Evolutionary conservation across 35 echinoderm and acorn worm species (phyloP).

Genomic region (Apostichopus parvimensis): DNA sequence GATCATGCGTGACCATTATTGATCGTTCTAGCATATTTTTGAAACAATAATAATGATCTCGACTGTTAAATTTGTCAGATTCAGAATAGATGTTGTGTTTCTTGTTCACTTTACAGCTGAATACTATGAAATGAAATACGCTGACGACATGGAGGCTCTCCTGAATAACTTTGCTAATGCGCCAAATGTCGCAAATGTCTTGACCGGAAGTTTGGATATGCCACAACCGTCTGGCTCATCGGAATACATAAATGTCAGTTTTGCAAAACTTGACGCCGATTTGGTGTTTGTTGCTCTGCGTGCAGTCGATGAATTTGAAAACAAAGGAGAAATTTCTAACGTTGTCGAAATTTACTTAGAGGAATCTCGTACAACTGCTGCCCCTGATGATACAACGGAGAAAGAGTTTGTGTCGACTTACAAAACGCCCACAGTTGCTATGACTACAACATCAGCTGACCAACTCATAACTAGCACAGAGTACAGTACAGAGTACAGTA

Average conservation of each 20-base stretch:
- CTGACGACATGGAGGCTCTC: neutral
- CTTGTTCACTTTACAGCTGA: neutral
- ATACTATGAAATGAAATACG: neutral
- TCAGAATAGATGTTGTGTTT: neutral
- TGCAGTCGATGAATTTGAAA: neutral
- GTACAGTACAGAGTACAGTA: too few species aligned
- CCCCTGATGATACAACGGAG: neutral
- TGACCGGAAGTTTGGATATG: neutral
- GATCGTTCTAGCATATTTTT: too few species aligned
- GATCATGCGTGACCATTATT: too few species aligned
- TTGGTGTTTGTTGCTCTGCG: neutral
- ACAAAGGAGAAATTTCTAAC: neutral
- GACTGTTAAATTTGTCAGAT: too few species aligned
- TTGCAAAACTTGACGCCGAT: neutral
- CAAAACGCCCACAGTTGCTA: neutral
- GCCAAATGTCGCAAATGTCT: neutral
- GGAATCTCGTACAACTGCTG: neutral
- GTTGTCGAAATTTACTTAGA: neutral
- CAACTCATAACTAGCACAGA: too few species aligned
- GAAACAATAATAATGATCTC: too few species aligned
- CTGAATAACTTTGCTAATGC: neutral
- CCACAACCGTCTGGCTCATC: neutral
- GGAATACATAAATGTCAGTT: slow-evolving; percentile 4
- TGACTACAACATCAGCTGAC: neutral
- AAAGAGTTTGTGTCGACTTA: neutral